Base-by-base conservation (phyloP, 2,113 vertebrate species). In the Erythrolamprus reginae region DNA sequence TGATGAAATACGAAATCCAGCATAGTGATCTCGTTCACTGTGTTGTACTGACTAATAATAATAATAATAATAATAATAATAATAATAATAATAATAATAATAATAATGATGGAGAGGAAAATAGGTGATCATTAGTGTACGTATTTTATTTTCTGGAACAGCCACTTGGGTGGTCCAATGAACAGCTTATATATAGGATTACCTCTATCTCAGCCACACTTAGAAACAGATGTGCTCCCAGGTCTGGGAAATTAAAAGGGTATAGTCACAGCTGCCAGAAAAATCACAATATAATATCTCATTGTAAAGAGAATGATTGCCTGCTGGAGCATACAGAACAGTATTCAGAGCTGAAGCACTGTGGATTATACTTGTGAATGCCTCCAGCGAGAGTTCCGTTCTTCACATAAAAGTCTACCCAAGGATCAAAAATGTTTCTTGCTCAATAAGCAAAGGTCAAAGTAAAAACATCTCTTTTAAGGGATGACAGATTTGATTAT, bases 111-210 rank as follows among this genome's bases (percentile, higher is more conserved):
- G n/a, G n/a, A 77, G 19, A 12, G 53, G n/a, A 28, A 65, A 91
- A 87, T 33, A 87, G 77, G 85, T 65, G 84, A 55, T 23, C 47
- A 24, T 47, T 50, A 89, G 87, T 89, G 70, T 10, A 45, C 56
- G 13, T 45, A 89, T 52, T 89, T 85, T 92, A 89, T 65, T 90
- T 65, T 88, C 58, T 70, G 0, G 0, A 8, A 26, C 0, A 91
- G 84, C 0, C 92, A 90, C 23, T 88, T 96, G 94, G 95, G 94
- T 96, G 95, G 96, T 95, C 95, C 83, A 42, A 92, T 91, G 90
- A 84, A 93, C 90, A 90, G 95, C 95, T 89, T 86, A 92, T 0
- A 0, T 93, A 93, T 92, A 91, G 92, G 95, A 93, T 96, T 94
- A 93, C 88, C 91, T 94, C 55, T 90, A 94, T 89, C 94, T 93